A percentile compares a stretch with the other conserved stretches of the same genome.
Conservation (phyloP, 2,888 invertebrate species). For the Vanessa cardui region DNA sequence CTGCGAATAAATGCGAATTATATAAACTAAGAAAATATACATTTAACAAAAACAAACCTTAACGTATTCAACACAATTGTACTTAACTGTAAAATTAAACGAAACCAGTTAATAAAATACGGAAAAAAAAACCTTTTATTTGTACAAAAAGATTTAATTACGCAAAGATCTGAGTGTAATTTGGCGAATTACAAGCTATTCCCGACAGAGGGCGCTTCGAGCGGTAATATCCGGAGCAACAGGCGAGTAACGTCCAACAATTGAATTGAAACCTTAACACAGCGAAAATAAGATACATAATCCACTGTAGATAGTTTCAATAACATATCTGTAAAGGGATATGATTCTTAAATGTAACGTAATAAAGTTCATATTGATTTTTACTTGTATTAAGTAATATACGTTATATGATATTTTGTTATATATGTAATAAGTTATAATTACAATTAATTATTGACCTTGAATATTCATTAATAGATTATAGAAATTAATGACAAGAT, state of each 20-base stretch:
- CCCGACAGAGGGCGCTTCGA: conserved; percentile 69
- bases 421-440: no score
- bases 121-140: conserved; percentile 20
- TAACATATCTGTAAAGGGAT: background rate
- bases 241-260: conserved; percentile 51
- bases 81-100: background rate
- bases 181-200: conserved; percentile 76
- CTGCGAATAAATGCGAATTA: no score
- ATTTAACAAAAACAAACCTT: background rate
- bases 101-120: background rate
- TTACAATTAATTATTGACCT: no score
- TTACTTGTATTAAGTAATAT: background rate
- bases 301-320: conserved; percentile 2
- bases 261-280: conserved; percentile 23
- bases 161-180: conserved; percentile 67
- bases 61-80: background rate
- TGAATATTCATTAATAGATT: no score
- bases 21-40: no score
- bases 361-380: background rate
- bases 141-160: conserved; percentile 72
- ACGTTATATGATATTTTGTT: no score
- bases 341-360: background rate
- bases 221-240: conserved; percentile 77
- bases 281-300: conserved; percentile 14
- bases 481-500: no score